Evolutionary conservation across 2,888 invertebrate genomes (phyloP).

Genomic region (Eupithecia subumbrata): DNA sequence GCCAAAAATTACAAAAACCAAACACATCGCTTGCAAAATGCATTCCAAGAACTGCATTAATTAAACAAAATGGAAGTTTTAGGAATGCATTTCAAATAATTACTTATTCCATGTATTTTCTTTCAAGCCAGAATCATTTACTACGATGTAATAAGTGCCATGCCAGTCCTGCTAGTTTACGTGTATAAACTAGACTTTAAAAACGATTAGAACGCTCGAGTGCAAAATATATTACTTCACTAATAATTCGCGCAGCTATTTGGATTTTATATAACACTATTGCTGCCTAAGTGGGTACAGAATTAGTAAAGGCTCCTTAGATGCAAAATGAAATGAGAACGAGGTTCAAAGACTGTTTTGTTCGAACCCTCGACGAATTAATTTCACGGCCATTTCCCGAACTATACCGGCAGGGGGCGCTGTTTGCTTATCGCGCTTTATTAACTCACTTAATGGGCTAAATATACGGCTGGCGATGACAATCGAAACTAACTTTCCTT

Average conservation of each 20-base stretch:
- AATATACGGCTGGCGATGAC: constrained; percentile 2
- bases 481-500: not conserved
- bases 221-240: not conserved
- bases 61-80: too few relatives aligned
- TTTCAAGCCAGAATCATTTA: too few relatives aligned
- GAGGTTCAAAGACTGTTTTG: constrained; percentile 19
- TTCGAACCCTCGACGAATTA: constrained; percentile 17
- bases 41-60: too few relatives aligned
- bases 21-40: too few relatives aligned
- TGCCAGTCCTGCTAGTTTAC: too few relatives aligned
- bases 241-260: not conserved
- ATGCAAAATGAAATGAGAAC: constrained; percentile 37
- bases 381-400: constrained; percentile 24
- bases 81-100: too few relatives aligned
- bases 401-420: constrained; percentile 37
- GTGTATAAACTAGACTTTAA: not conserved
- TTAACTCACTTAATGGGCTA: constrained; percentile 56
- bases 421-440: constrained; percentile 59
- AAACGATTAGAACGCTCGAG: not conserved
- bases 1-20: too few relatives aligned
- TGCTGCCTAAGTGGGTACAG: not conserved
- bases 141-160: too few relatives aligned
- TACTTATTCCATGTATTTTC: too few relatives aligned
- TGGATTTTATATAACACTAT: not conserved
- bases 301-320: not conserved